These are phyloP conservation scores for Tenualosa thibaudeaui DNA, from an alignment of 2,797 vertebrate genomes.

Conservation along the genomic window DNA sequence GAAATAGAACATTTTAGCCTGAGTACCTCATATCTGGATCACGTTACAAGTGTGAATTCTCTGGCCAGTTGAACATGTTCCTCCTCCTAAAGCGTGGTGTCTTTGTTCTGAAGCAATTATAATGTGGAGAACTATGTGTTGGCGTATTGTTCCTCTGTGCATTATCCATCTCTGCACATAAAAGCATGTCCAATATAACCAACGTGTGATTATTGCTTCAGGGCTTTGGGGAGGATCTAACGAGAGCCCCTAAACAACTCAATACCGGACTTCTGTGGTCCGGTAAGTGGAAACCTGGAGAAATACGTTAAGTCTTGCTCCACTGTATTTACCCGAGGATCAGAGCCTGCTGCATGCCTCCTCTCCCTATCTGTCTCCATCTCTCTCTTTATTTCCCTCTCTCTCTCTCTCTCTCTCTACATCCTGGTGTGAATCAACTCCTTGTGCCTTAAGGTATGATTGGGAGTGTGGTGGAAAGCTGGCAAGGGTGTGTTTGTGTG, in stretches of 20 bases:
- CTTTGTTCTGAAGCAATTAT: background rate
- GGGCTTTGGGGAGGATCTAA: constrained; percentile 10
- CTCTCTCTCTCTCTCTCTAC: background rate
- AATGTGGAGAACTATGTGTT: background rate
- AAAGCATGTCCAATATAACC: background rate
- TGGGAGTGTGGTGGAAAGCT: background rate
- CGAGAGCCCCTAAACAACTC: background rate
- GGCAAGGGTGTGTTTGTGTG: background rate
- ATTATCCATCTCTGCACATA: background rate
- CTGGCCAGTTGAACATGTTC: background rate
- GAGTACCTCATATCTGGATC: background rate
- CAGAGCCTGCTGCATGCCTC: background rate
- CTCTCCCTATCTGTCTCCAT: background rate
- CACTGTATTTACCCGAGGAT: background rate
- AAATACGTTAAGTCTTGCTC: background rate
- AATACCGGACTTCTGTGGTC: background rate
- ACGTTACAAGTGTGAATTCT: background rate
- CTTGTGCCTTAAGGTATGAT: background rate
- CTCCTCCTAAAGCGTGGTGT: background rate
- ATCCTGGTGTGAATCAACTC: background rate
- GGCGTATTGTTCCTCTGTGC: background rate
- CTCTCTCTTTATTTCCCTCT: background rate
- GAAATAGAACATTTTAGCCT: background rate
- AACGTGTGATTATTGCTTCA: background rate
- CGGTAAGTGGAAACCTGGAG: background rate